A percentile compares a stretch with the other conserved stretches of the same genome.
Conservation (phyloP, 2,797 vertebrate genomes). For the Pangasius mekongensis region DNA sequence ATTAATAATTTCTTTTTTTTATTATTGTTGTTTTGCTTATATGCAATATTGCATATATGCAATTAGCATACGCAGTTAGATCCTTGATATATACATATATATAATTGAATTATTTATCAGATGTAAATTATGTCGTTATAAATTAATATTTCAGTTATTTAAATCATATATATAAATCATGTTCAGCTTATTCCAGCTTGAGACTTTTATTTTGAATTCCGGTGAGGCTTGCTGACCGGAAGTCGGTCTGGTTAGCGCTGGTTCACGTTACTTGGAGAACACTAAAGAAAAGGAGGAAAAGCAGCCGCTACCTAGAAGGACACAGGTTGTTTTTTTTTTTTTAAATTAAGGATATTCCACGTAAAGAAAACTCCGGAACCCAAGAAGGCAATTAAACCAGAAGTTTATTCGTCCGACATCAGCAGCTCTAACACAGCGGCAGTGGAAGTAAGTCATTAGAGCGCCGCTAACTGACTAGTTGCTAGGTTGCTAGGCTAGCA, state of each 20-base stretch:
- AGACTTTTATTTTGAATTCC: conserved; percentile 57
- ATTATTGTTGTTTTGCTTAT: not conserved
- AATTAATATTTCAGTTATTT: not conserved
- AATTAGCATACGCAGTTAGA: not conserved
- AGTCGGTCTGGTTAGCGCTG: conserved; percentile 49
- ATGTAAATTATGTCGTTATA: not conserved
- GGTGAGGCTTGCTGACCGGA: conserved; percentile 44
- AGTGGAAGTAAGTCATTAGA: conserved; percentile 40
- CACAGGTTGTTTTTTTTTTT: not conserved
- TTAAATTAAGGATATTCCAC: conserved; percentile 3
- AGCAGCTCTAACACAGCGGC: conserved; percentile 7
- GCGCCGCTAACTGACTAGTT: conserved; percentile 23
- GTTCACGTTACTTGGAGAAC: conserved; percentile 59
- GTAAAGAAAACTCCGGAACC: not conserved
- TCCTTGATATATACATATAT: not conserved
- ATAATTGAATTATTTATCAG: not conserved
- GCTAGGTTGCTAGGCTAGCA: conserved; percentile 4
- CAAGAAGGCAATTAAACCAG: not conserved
- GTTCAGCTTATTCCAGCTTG: not conserved
- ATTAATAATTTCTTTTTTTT: too few relatives aligned
- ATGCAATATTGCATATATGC: not conserved
- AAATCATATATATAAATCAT: too few relatives aligned
- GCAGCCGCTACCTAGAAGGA: conserved; percentile 18
- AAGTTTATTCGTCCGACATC: not conserved
- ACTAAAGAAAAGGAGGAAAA: conserved; percentile 56